Evolutionary conservation across 2,113 vertebrate genomes (phyloP).

Genomic region (Brachyistius frenatus): DNA sequence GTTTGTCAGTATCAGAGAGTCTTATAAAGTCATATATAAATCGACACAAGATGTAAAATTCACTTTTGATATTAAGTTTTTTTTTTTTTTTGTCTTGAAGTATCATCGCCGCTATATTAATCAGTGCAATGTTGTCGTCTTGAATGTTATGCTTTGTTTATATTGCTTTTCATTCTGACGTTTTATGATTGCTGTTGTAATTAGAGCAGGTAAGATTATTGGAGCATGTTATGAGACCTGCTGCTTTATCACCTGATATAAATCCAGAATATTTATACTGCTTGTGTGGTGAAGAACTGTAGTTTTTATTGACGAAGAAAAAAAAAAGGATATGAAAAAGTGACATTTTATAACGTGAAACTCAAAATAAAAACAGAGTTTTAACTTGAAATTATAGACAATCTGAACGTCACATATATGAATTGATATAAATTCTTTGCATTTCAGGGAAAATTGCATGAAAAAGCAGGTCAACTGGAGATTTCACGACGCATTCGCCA

Average conservation of each 20-base stretch:
- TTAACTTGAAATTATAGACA: neutral
- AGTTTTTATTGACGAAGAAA: constrained; percentile 78
- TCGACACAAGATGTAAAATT: constrained; percentile 35
- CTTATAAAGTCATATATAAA: constrained; percentile 36
- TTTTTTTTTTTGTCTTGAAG: constrained; percentile 18
- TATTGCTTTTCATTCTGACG: constrained; percentile 81
- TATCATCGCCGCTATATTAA: constrained; percentile 68
- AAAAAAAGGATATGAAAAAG: constrained; percentile 36
- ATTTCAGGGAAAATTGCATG: constrained; percentile 1
- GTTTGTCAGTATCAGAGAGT: constrained; percentile 52
- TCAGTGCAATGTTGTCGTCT: constrained; percentile 76
- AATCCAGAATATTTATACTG: constrained; percentile 84
- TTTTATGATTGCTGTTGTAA: constrained; percentile 85
- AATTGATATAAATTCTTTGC: constrained; percentile 26
- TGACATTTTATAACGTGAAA: neutral
- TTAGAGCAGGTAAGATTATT: constrained; percentile 85
- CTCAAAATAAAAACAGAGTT: neutral
- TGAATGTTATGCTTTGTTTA: constrained; percentile 81
- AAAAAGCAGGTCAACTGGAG: neutral
- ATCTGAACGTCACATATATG: constrained; percentile 22
- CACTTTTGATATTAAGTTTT: constrained; percentile 44
- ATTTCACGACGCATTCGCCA: constrained; percentile 26
- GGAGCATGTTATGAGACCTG: constrained; percentile 83
- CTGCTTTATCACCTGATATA: constrained; percentile 84
- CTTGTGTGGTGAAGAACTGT: constrained; percentile 75